Evolutionary conservation across 35 echinoderm and acorn worm species (phyloP), one percentile per base, ranked within the genome.

Genomic region (Acanthaster planci): DNA sequence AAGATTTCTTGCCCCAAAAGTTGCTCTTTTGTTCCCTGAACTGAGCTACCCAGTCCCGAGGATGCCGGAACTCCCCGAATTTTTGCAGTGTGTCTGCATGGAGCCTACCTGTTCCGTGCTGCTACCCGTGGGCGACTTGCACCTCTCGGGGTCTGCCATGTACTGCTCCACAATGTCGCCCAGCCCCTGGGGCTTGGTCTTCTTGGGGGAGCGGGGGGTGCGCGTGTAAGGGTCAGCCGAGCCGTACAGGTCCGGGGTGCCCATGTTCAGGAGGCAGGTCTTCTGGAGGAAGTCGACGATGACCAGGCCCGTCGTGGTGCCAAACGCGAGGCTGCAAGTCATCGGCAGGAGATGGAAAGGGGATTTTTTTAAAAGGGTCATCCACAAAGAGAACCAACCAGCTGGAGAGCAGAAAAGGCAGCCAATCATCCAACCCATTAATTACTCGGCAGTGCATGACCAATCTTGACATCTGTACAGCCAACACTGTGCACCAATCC

Each of bases 251-350:
- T 99, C 92, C 21, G 96, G 96, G 38, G 95, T 98, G 32, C 96
- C 96, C 96, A 99, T 99, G 81, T 94, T 94, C 19, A 99, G 78
- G 37, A 99, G 82, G 37, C 96, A 94, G 4, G 89, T 94, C 72
- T 90, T 93, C 83, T 99, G 96, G 39, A 99, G 84, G 88, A 88
- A 91, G 78, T 99, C 96, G 6, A 99, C 96, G 14, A 99, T 99
- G 9, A 87, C 96, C 53, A 99, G 80, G 50, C 96, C 96, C 76
- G 90, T 94, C 1, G 67, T 80, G 21, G 96, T 99, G 50, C 96
- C 96, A 92, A 99, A 88, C 1, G 92, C 96, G 58, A 99, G 50
- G 50, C 95, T 97, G 76, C 26, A 31, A 39, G 9, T 47, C n/a
- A n/a, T n/a, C n/a, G n/a, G n/a, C n/a, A n/a, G 26, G 12, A 79